These are phyloP conservation scores for Distichodus sexfasciatus DNA, from an alignment of 2,797 vertebrate genomes.

Conservation along the genomic window DNA sequence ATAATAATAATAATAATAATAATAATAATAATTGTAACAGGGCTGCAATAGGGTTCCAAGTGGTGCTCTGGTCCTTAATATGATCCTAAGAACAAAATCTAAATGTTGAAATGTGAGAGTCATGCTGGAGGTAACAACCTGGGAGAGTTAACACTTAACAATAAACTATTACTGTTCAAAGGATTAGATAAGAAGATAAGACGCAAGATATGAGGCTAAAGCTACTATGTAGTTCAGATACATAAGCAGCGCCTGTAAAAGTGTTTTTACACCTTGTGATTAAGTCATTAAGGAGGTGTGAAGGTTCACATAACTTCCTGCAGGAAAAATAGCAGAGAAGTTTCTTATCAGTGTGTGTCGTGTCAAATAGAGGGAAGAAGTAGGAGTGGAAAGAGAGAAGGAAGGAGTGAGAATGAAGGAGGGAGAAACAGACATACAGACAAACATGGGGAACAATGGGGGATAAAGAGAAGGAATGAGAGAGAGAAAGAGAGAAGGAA, in stretches of 20 bases:
- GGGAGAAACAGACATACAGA: too few species aligned
- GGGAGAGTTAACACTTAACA: constrained; percentile 2
- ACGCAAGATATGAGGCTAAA: background rate
- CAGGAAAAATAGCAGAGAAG: background rate
- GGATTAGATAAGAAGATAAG: background rate
- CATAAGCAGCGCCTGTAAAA: background rate
- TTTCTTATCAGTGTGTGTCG: too few species aligned
- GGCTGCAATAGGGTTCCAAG: too few species aligned
- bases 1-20: too few species aligned
- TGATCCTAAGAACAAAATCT: background rate
- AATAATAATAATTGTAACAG: too few species aligned
- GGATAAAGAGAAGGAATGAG: background rate
- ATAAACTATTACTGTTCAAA: background rate
- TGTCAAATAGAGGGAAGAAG: too few species aligned
- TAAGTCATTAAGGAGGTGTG: background rate
- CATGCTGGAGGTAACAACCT: background rate
- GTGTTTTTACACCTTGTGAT: background rate
- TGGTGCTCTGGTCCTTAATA: background rate
- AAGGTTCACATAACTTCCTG: background rate
- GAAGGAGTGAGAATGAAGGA: too few species aligned
- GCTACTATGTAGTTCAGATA: background rate
- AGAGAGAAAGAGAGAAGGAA: background rate
- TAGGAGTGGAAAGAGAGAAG: too few species aligned
- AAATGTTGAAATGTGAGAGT: background rate
- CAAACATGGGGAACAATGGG: too few species aligned